phyloP scores from a whole-genome alignment of 2,888 invertebrate species.

The Cosmorhoe ocellata region DNA sequence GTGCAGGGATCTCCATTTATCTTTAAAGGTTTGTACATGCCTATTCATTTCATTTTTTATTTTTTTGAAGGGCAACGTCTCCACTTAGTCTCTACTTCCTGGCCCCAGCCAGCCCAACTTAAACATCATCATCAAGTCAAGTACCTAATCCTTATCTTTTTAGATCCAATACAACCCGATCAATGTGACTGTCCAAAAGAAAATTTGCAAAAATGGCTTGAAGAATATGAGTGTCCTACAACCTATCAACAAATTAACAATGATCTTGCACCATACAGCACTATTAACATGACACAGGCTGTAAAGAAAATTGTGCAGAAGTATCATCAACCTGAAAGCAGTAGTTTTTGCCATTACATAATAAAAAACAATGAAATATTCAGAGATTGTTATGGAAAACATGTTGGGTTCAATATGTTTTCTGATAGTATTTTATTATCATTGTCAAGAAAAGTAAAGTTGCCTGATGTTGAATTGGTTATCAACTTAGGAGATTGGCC shows the following conservation, averaged over 20 bases:
- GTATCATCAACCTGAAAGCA: constrained; percentile 89
- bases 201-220: constrained; percentile 85
- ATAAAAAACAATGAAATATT: constrained; percentile 91
- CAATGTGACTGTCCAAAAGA: constrained; percentile 91
- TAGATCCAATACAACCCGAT: constrained; percentile 89
- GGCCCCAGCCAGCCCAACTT: no score
- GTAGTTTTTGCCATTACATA: constrained; percentile 95
- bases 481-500: constrained; percentile 99
- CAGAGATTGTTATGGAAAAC: constrained; percentile 95
- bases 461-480: constrained; percentile 95
- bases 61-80: no score
- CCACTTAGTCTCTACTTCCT: no score
- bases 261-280: constrained; percentile 87
- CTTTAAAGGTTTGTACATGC: constrained; percentile 77
- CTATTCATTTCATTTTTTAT: no score
- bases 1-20: constrained; percentile 85
- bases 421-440: constrained; percentile 93
- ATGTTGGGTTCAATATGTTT: constrained; percentile 98
- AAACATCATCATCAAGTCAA: no score
- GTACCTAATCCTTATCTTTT: constrained; percentile 34
- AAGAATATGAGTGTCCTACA: constrained; percentile 84
- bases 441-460: constrained; percentile 87
- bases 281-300: constrained; percentile 86
- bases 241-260: constrained; percentile 86
- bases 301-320: constrained; percentile 85